Percentiles rank a stretch among this genome's conserved stretches.
phyloP scores from a whole-genome alignment of 2,113 vertebrate genomes.

The Coracopsis vasa region DNA sequence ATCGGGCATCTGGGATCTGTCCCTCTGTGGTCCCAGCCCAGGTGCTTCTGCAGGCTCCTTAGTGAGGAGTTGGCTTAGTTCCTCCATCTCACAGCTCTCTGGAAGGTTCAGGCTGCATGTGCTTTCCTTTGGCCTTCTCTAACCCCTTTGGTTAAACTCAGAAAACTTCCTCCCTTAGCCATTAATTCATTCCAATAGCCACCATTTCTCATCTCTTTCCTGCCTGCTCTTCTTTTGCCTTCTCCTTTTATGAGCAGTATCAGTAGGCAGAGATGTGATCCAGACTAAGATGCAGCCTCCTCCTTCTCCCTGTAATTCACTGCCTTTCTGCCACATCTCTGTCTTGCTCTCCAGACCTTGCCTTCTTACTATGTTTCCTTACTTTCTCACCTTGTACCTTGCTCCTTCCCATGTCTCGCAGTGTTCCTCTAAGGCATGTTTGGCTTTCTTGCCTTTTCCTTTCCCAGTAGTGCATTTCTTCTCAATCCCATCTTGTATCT shows the following conservation, averaged over 20 bases:
- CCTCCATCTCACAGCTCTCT: neutral
- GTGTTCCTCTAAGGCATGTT: neutral
- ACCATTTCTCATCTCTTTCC: neutral
- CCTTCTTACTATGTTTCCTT: neutral
- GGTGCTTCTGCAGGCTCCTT: neutral
- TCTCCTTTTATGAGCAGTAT: neutral
- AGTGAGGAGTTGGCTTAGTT: neutral
- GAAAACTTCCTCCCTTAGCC: neutral
- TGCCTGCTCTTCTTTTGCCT: neutral
- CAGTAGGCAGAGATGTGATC: neutral
- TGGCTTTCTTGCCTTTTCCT: neutral
- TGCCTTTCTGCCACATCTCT: neutral
- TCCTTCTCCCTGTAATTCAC: neutral
- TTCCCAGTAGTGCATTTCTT: neutral
- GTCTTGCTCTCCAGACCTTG: neutral
- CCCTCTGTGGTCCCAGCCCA: neutral
- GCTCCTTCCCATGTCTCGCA: neutral
- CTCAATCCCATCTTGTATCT: neutral
- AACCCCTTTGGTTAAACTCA: neutral
- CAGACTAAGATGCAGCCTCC: neutral
- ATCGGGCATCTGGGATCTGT: accelerated
- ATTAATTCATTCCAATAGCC: neutral
- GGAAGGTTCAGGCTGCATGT: neutral
- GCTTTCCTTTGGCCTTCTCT: neutral
- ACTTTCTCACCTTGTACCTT: neutral